Evolutionary conservation across 2,797 vertebrate species (phyloP).

Genomic region (Hylomyscus alleni): DNA sequence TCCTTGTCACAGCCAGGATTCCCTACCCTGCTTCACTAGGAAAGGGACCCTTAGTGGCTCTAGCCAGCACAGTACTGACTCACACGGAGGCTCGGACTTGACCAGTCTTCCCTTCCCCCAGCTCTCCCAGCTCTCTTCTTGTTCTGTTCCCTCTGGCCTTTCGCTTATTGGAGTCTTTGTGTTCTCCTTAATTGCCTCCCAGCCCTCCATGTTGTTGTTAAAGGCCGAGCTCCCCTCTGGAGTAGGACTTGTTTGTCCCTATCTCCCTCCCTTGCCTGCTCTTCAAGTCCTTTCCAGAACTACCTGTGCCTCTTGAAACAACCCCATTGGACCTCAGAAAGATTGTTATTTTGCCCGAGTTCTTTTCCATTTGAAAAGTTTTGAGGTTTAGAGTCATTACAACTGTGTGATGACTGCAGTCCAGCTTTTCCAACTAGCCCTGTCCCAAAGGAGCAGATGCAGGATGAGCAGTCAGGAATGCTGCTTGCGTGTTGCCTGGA

Average conservation of each 20-base stretch:
- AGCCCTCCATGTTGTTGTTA: constrained; percentile 66
- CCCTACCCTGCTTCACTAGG: neutral
- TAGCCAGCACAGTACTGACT: neutral
- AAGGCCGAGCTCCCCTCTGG: constrained; percentile 42
- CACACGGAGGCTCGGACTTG: neutral
- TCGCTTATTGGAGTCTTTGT: constrained; percentile 69
- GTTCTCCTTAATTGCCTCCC: constrained; percentile 79
- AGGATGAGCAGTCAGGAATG: neutral
- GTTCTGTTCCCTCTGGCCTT: constrained; percentile 56
- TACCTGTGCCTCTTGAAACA: constrained; percentile 79
- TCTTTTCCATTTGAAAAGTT: constrained; percentile 73
- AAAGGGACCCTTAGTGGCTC: neutral
- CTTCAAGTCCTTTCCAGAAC: constrained; percentile 77
- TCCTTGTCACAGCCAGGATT: neutral
- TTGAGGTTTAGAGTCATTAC: constrained; percentile 57
- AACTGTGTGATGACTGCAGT: neutral
- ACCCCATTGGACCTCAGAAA: constrained; percentile 56
- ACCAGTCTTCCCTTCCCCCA: neutral
- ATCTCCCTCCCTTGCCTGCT: constrained; percentile 40
- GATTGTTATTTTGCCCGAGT: constrained; percentile 59
- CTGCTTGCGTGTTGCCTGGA: neutral
- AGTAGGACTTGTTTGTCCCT: constrained; percentile 69
- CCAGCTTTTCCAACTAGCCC: constrained; percentile 28
- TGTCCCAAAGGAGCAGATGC: neutral
- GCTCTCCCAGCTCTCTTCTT: neutral